These are phyloP conservation scores for Dryobota labecula DNA, from an alignment of 2,888 invertebrate genomes.

Conservation along the genomic window DNA sequence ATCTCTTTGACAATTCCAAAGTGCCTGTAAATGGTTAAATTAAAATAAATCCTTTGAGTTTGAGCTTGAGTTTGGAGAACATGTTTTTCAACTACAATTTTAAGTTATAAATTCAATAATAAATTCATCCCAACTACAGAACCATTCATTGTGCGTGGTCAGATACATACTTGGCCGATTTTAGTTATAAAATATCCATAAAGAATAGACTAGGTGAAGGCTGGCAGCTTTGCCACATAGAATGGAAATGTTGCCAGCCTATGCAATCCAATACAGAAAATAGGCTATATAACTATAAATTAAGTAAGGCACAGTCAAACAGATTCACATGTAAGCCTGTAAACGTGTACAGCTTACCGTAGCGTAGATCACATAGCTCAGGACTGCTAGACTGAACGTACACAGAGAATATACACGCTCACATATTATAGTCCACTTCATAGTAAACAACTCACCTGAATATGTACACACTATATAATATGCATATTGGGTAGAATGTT, in stretches of 20 bases:
- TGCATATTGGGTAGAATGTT: background rate
- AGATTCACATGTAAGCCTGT: background rate
- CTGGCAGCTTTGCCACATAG: background rate
- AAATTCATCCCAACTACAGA: too few relatives aligned
- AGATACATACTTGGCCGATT: too few relatives aligned
- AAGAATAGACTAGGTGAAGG: background rate
- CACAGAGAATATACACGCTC: constrained; percentile 2
- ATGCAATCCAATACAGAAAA: constrained; percentile 8
- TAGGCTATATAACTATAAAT: background rate
- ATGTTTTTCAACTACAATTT: too few relatives aligned
- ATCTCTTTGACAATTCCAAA: too few relatives aligned
- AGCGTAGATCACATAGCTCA: constrained; percentile 7
- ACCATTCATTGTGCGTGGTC: too few relatives aligned
- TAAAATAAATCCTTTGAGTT: too few relatives aligned
- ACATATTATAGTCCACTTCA: constrained; percentile 3
- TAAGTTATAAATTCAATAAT: too few relatives aligned
- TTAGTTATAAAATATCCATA: background rate
- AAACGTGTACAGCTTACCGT: constrained; percentile 17
- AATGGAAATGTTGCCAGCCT: background rate
- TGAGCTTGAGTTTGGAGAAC: too few relatives aligned
- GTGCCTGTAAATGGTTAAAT: too few relatives aligned
- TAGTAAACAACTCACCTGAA: constrained; percentile 4
- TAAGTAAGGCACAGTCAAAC: background rate
- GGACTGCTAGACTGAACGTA: background rate
- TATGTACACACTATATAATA: constrained; percentile 8